Base-by-base conservation (phyloP, 92 coral and sea anemone genomes). In the Epizoanthus fatuus region DNA sequence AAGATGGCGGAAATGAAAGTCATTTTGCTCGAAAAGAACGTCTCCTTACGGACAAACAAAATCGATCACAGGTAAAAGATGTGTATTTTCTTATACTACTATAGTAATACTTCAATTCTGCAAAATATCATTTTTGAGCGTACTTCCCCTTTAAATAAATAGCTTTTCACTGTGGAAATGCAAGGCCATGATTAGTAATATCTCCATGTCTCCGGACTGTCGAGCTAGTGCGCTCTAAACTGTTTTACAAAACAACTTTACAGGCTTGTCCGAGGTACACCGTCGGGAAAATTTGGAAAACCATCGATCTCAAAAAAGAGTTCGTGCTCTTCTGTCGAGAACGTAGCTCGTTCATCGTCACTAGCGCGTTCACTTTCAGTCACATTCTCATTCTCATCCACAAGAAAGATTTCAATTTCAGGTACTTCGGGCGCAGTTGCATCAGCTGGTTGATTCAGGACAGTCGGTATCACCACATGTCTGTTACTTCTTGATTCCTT, bases 211-310 rank as follows among this genome's bases (percentile, higher is more conserved):
- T 29, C 35, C 35, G 35, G 35, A 29, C 35, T 29, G 35, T 29
- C 35, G 35, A 29, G 35, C 49, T 44, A 44, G 49, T 5, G 49
- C 10, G 49, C 49, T 44, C 49, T 44, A 44, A 44, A 44, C 49
- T 44, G 8, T 44, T 6, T 44, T 44, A 44, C 49, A 49, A 49
- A 49, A 12, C 53, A 11, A 29, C 38, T 42, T 72, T 79, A 93
- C 57, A 93, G 83, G 22, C 64, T 86, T 37, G 98, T 94, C 49
- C 88, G 96, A 10, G 95, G 96, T 13, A 92, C 88, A 3, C 98
- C 92, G 52, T 94, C 91, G 22, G 88, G 29, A 5, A 91, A 81
- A 8, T 87, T 88, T 49, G 91, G 88, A 37, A 86, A 83, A 84
- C 92, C 95, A 19, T 91, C 98, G 63, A 89, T 47, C 14, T 60